A percentile compares a stretch with the other conserved stretches of the same genome.
Conservation (phyloP, 2,113 vertebrate species). For the Trematomus loennbergii region DNA sequence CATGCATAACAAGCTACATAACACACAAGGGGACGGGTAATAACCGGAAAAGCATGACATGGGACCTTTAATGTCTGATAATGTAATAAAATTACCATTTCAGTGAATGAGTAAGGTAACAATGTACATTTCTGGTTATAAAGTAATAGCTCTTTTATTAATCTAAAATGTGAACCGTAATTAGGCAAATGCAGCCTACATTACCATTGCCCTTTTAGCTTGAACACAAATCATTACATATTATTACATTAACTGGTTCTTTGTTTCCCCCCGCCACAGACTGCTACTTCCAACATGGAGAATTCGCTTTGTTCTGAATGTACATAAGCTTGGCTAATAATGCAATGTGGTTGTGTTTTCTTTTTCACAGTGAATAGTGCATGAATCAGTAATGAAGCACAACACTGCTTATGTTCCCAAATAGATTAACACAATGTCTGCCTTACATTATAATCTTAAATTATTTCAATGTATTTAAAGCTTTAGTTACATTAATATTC, state of each 20-base stretch:
- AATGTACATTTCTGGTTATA: background rate
- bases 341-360: conserved; percentile 43
- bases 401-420: conserved; percentile 19
- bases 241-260: conserved; percentile 18
- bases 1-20: too few species aligned
- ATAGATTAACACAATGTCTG: conserved; percentile 53
- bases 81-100: conserved; percentile 11
- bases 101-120: background rate
- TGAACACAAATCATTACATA: conserved; percentile 25
- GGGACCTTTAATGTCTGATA: background rate
- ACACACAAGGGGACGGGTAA: too few species aligned
- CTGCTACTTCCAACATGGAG: background rate
- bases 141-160: background rate
- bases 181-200: conserved; percentile 14
- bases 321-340: conserved; percentile 27
- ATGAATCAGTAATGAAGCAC: conserved; percentile 47
- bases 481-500: conserved; percentile 37
- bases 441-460: conserved; percentile 25
- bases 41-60: too few species aligned
- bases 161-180: conserved; percentile 34
- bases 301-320: conserved; percentile 22
- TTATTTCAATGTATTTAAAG: conserved; percentile 40
- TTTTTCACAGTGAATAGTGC: conserved; percentile 21
- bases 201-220: conserved; percentile 9
- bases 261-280: conserved; percentile 27